A percentile compares a stretch with the other conserved stretches of the same genome.
These are phyloP conservation scores for Puffinus mauretanicus DNA, from an alignment of 2,113 vertebrate genomes.

Conservation along the genomic window DNA sequence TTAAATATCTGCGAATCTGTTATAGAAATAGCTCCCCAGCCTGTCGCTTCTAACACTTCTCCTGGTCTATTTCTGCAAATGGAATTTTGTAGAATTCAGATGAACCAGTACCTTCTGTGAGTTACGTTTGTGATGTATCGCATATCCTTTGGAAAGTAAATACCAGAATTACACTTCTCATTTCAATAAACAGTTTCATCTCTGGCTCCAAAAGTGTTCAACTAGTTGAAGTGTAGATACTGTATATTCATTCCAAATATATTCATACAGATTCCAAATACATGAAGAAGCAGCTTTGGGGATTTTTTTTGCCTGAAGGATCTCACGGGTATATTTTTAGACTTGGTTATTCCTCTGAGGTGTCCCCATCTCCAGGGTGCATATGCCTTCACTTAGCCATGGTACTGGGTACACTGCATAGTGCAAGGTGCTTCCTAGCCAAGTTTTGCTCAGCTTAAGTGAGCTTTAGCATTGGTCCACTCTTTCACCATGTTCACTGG, in stretches of 20 bases:
- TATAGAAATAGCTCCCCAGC: neutral
- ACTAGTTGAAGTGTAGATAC: neutral
- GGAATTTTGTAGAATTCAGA: slow-evolving; percentile 27
- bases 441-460: neutral
- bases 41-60: neutral
- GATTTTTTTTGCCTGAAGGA: neutral
- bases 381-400: neutral
- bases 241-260: neutral
- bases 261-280: neutral
- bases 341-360: neutral
- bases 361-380: neutral
- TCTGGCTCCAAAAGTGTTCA: neutral
- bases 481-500: neutral
- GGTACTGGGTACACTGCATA: neutral
- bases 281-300: neutral
- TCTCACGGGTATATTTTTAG: neutral
- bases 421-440: neutral
- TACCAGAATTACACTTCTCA: slow-evolving; percentile 2
- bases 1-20: neutral
- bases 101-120: neutral
- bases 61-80: slow-evolving; percentile 18
- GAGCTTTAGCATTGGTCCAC: neutral
- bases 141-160: neutral
- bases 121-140: neutral
- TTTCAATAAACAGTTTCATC: slow-evolving; percentile 13